Evolutionary conservation across 35 echinoderm and acorn worm species (phyloP).

Genomic region (Apostichopus parvimensis): DNA sequence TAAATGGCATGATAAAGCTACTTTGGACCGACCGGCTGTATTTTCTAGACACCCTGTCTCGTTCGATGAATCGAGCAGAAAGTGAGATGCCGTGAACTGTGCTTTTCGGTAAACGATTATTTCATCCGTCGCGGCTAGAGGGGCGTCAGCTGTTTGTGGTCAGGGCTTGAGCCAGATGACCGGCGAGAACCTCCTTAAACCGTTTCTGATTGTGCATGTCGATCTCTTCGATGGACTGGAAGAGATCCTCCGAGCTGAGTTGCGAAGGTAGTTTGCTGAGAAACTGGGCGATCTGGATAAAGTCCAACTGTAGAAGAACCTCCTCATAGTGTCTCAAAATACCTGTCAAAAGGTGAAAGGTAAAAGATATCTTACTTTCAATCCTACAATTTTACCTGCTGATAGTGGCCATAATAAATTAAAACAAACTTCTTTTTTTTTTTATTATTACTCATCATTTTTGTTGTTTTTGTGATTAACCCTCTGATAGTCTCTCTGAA

Average conservation of each 20-base stretch:
- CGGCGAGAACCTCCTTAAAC: slow-evolving; percentile 79
- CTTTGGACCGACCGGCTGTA: background rate
- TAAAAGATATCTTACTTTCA: too few species aligned
- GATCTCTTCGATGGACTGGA: slow-evolving; percentile 78
- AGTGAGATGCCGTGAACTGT: background rate
- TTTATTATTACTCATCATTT: too few species aligned
- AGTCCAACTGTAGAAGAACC: slow-evolving; percentile 82
- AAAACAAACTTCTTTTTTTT: too few species aligned
- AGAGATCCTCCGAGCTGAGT: slow-evolving; percentile 72
- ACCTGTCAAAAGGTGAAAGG: slow-evolving; percentile 55
- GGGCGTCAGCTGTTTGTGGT: slow-evolving; percentile 31
- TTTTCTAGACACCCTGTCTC: background rate
- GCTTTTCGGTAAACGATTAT: background rate
- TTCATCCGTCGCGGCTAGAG: background rate
- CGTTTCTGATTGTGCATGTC: slow-evolving; percentile 90
- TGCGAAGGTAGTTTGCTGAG: slow-evolving; percentile 81
- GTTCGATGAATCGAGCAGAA: background rate
- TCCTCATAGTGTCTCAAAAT: slow-evolving; percentile 83
- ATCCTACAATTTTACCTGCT: too few species aligned
- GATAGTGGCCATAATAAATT: too few species aligned
- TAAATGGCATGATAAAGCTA: background rate
- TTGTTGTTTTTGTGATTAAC: too few species aligned
- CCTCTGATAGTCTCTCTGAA: too few species aligned
- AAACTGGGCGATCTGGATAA: slow-evolving; percentile 95
- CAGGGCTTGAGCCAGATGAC: slow-evolving; percentile 59